Percentiles rank a stretch among this genome's conserved stretches.
Evolutionary conservation across 2,113 vertebrate genomes (phyloP).

Genomic region (Corvus cornix): DNA sequence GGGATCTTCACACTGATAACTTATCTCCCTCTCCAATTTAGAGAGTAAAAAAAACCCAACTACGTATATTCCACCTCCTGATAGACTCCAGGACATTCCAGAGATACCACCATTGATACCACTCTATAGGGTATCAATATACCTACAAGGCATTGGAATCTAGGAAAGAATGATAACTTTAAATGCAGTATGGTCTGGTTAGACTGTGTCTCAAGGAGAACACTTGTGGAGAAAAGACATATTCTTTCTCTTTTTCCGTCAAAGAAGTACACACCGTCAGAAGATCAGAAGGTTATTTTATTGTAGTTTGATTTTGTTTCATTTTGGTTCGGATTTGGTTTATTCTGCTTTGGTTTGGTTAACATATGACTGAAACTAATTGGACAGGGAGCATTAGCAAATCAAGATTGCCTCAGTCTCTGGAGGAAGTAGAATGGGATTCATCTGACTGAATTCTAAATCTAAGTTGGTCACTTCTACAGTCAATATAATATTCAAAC

Average conservation of each 20-base stretch:
- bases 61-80: not conserved
- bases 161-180: not conserved
- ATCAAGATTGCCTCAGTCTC: too few species aligned
- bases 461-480: not conserved
- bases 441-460: not conserved
- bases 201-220: not conserved
- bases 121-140: not conserved
- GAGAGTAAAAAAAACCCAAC: fast-evolving
- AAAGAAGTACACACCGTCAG: not conserved
- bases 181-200: not conserved
- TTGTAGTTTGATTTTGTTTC: not conserved
- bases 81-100: not conserved
- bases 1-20: not conserved
- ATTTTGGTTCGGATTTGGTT: not conserved
- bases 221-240: not conserved
- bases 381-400: not conserved
- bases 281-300: not conserved
- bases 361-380: not conserved
- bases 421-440: not conserved
- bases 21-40: not conserved
- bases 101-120: not conserved
- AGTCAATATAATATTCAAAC: not conserved
- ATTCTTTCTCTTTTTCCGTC: not conserved
- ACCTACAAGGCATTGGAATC: not conserved
- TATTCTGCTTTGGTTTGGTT: not conserved